Evolutionary conservation across 2,113 vertebrate genomes (phyloP).

Genomic region (Heloderma charlesbogerti): DNA sequence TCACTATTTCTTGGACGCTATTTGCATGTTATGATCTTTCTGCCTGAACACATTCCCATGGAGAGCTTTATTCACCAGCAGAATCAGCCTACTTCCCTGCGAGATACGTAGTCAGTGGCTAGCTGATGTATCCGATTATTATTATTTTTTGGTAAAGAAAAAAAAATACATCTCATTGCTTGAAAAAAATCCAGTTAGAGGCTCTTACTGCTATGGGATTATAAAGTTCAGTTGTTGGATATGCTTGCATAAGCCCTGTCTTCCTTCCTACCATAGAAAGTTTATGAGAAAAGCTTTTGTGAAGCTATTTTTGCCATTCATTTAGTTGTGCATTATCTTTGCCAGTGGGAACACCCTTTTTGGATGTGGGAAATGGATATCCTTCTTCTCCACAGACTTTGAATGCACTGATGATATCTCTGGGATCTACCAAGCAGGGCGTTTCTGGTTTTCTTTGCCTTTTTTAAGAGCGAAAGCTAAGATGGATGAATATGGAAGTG

Average conservation of each 20-base stretch:
- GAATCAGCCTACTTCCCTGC: slow-evolving; percentile 17
- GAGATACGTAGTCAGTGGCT: slow-evolving; percentile 7
- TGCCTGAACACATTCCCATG: slow-evolving; percentile 39
- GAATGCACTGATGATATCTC: slow-evolving; percentile 49
- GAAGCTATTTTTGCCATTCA: slow-evolving; percentile 69
- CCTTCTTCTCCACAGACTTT: slow-evolving; percentile 53
- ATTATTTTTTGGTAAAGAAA: slow-evolving; percentile 55
- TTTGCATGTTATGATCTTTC: not conserved
- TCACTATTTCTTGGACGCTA: not conserved
- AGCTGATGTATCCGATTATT: slow-evolving; percentile 35
- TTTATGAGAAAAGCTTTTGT: slow-evolving; percentile 69
- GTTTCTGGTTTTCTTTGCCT: slow-evolving; percentile 7
- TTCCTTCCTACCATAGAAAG: slow-evolving; percentile 79
- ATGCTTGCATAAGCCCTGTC: slow-evolving; percentile 45
- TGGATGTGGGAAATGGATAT: slow-evolving; percentile 66
- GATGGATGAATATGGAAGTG: not conserved
- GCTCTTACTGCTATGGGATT: slow-evolving; percentile 30
- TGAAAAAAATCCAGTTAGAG: slow-evolving; percentile 31
- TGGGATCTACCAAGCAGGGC: slow-evolving; percentile 35
- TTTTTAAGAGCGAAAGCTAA: not conserved
- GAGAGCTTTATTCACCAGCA: slow-evolving; percentile 50
- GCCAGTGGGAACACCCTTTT: slow-evolving; percentile 66
- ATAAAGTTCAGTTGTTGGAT: slow-evolving; percentile 70
- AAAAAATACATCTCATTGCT: slow-evolving; percentile 53
- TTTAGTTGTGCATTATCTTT: slow-evolving; percentile 64